Base-by-base conservation (phyloP, 2,113 vertebrate species). In the Periophthalmus modestus region DNA sequence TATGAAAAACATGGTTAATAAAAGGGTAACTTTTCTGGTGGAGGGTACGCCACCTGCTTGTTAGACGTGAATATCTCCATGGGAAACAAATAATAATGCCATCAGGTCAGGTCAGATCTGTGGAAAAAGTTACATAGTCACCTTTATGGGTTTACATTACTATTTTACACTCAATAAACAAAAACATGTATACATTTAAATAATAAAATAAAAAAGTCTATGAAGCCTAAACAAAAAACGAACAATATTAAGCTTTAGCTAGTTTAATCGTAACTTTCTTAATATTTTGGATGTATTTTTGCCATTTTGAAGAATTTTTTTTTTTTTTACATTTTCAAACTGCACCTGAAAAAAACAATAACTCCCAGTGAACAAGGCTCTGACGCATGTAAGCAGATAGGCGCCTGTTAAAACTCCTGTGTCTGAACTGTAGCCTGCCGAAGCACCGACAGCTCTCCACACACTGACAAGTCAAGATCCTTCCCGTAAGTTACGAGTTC, bases 381-480 rank as follows among this genome's bases (percentile, higher is more conserved):
- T 2, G 19, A 67, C 36, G 15, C 19, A 47, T 67, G 36, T 67
- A 21, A 50, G 55, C 28, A 54, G 12, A 0, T 12, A 16, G 33
- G 63, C 50, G 67, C 46, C 33, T 78, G 24, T 59, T n/a, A 58
- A n/a, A 24, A 62, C 2, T 58, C 34, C 43, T 23, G 68, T 62
- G 72, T 66, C 75, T 83, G 79, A 80, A 80, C 52, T 70, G 74
- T 80, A 80, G 72, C 63, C 62, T 1, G 16, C 67, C 85, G 59
- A 19, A 76, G 54, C 21, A 73, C 78, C 15, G 19, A 74, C 34
- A 72, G 47, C 77, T 57, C 52, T 15, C 75, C 82, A 77, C 82
- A 84, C 68, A 79, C 82, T 77, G 86, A 87, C 74, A 87, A 48
- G 74, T 84, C 75, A 79, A 83, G 70, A 80, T 85, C 74, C 74